Evolutionary conservation across 1,140 invertebrate genomes (phyloP), one percentile per base, ranked within the genome.

Genomic region (Drosophila punjabiensis): DNA sequence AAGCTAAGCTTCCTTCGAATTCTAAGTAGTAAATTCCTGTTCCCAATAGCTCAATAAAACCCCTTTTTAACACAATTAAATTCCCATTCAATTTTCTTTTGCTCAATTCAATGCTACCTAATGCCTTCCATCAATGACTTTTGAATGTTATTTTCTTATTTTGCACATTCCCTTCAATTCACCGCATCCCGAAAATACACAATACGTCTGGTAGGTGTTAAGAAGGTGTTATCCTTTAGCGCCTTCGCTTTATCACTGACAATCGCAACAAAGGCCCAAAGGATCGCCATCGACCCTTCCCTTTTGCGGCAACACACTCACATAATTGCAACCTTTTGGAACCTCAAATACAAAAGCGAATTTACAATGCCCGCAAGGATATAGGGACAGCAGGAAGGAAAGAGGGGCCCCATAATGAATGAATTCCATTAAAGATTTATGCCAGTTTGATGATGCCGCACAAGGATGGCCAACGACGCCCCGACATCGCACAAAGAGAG

Each of bases 381-480:
- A 45, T 13, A 52, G 47, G 50, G 73, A 58, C 32, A 56, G 61
- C 67, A 53, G 61, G 11, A 68, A 66, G 20, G 53, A 58, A 60
- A 55, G 55, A 76, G 79, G 60, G 83, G 65, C 80, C 80, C 68
- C 87, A 86, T 91, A 92, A 91, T 92, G 87, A 92, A 92, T 92
- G 91, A 92, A 92, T 90, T 90, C 86, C 88, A 91, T 92, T 89
- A 82, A 92, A 92, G 91, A 92, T 92, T 92, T 92, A 91, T 89
- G 84, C 78, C 82, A 92, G 91, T 92, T 92, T 92, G 91, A 92
- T 92, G 91, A 91, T 91, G 91, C 91, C 91, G 91, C 85, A 76
- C 79, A 74, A 71, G 81, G 81, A 87, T 81, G 76, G 77, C 64
- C 71, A 37, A 73, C 77, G 71, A 76, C 79, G 69, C 69, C 76